phyloP scores from a whole-genome alignment of 2,113 vertebrate species.

The Hippocampus abdominalis region DNA sequence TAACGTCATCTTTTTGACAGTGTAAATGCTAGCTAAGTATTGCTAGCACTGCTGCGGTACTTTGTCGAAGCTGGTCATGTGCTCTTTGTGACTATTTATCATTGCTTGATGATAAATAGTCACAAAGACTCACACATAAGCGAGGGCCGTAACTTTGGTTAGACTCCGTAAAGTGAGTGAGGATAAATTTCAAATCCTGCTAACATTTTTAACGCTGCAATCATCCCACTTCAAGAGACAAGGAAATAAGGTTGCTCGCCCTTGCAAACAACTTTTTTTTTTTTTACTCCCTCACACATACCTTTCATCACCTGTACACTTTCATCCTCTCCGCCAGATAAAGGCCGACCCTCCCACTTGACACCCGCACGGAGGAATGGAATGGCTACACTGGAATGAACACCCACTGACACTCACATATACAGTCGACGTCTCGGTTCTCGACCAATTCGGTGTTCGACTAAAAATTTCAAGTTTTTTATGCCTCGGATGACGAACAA shows the following conservation, averaged over 20 bases:
- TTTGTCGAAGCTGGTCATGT: not conserved
- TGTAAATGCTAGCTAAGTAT: not conserved
- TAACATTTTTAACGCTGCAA: not conserved
- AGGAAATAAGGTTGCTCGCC: slow-evolving; percentile 1
- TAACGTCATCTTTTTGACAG: not conserved
- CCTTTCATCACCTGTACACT: slow-evolving; percentile 54
- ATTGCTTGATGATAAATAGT: not conserved
- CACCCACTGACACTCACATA: slow-evolving; percentile 16
- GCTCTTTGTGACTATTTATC: not conserved
- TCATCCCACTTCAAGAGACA: not conserved
- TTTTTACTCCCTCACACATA: slow-evolving; percentile 48
- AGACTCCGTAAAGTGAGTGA: not conserved
- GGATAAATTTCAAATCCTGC: not conserved
- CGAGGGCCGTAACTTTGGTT: not conserved
- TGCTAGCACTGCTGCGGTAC: not conserved
- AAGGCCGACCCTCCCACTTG: slow-evolving; percentile 23
- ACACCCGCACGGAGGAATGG: slow-evolving; percentile 14
- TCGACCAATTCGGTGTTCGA: too few relatives aligned
- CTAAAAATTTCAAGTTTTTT: too few relatives aligned
- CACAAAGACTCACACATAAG: too few relatives aligned
- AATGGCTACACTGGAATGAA: slow-evolving; percentile 1
- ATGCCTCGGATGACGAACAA: too few relatives aligned
- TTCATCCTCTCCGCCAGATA: slow-evolving; percentile 37
- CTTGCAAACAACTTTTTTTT: slow-evolving; percentile 20
- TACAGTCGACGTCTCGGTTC: too few relatives aligned